Base-by-base conservation (phyloP, 2,888 invertebrate genomes). In the Leucoptera coffeella region DNA sequence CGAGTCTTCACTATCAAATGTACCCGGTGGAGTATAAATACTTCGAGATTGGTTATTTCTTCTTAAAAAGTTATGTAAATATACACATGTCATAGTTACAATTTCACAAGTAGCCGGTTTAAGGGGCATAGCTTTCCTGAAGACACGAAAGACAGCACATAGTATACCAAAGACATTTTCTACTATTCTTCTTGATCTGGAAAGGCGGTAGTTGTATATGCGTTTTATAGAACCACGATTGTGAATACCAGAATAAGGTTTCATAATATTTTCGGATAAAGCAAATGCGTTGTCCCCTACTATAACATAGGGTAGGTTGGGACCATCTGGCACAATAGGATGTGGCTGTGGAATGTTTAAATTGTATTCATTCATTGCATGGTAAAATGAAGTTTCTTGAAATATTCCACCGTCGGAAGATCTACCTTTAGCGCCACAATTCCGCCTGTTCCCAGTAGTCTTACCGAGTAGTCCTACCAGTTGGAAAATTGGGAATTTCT, bases 391-490 rank as follows among this genome's bases (percentile, higher is more conserved):
- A 14, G 40, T 39, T 32, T 39, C 38, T 17, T 37, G 37, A 29
- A 38, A 42, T 30, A 42, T 23, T 37, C 40, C 40, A 35, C 39
- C 33, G 33, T 42, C 38, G 12, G 39, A 38, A 12, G 36, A 38
- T 26, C 28, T 21, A 10, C 40, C 38, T 24, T 40, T 39, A 30
- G 38, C 37, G 20, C 38, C 38, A 36, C 22, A 34, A 29, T 39
- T 38, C n/a, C n/a, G n/a, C n/a, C n/a, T n/a, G n/a, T n/a, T n/a
- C n/a, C n/a, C n/a, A n/a, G n/a, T n/a, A n/a, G n/a, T n/a, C n/a
- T n/a, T n/a, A n/a, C n/a, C n/a, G n/a, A n/a, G n/a, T n/a, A n/a
- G n/a, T n/a, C n/a, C n/a, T n/a, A n/a, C n/a, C n/a, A n/a, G n/a
- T n/a, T n/a, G n/a, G n/a, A n/a, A n/a, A n/a, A n/a, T n/a, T n/a